Percentiles rank a stretch among this genome's conserved stretches.
Conservation (phyloP, 2,797 vertebrate species). For the Smutsia gigantea region DNA sequence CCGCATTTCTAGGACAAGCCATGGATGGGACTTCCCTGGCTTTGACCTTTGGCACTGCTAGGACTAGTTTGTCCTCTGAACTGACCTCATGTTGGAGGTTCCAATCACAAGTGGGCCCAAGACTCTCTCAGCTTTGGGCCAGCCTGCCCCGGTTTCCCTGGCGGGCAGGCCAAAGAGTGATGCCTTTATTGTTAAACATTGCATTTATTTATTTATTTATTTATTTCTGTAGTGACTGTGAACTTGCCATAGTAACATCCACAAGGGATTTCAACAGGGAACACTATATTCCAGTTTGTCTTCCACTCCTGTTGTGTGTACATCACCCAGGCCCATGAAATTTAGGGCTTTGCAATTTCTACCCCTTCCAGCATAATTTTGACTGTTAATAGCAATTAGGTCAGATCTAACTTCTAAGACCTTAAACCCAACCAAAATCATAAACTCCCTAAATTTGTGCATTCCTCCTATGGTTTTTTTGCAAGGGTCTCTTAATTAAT, state of each 20-base stretch:
- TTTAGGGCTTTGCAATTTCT: background rate
- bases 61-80: background rate
- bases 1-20: background rate
- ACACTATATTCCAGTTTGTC: background rate
- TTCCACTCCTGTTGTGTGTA: background rate
- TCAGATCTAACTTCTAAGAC: constrained; percentile 45
- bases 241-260: background rate
- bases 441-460: background rate
- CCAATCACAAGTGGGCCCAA: background rate
- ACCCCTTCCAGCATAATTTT: constrained; percentile 35
- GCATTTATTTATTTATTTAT: background rate
- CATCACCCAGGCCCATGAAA: background rate
- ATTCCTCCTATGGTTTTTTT: constrained; percentile 44
- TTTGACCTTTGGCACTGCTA: background rate
- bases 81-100: background rate
- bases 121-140: background rate
- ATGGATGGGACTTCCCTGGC: background rate
- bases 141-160: background rate
- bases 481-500: constrained; percentile 72
- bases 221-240: background rate
- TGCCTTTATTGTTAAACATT: background rate
- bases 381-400: constrained; percentile 59
- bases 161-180: background rate
- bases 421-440: background rate
- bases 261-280: background rate